Evolutionary conservation across 2,888 invertebrate species (phyloP).

Genomic region (Syrphus vitripennis): DNA sequence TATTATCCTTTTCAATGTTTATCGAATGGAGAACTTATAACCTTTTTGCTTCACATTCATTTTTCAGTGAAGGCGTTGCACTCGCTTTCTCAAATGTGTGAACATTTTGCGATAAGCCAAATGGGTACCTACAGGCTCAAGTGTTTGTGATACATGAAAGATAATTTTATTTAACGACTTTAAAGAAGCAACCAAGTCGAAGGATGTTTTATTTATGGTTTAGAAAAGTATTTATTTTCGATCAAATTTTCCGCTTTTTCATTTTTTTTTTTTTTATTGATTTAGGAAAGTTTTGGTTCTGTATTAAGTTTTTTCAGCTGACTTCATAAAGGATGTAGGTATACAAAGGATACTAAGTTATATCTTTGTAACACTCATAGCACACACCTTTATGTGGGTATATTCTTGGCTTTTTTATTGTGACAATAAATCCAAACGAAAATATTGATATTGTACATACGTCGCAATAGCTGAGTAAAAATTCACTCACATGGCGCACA

Average conservation of each 20-base stretch:
- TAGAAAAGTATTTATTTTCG: neutral
- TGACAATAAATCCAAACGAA: neutral
- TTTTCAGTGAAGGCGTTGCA: slow-evolving; percentile 29
- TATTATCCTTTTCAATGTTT: slow-evolving; percentile 57
- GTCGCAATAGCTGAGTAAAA: neutral
- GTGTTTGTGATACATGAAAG: slow-evolving; percentile 39
- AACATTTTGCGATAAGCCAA: slow-evolving; percentile 55
- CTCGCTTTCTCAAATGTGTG: slow-evolving; percentile 55
- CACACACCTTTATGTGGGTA: neutral
- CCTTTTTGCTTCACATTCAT: neutral
- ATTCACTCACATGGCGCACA: too few relatives aligned
- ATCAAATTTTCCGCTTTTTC: neutral
- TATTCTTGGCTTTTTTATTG: neutral
- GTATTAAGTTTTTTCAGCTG: neutral
- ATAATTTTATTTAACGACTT: slow-evolving; percentile 47
- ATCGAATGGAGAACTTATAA: slow-evolving; percentile 53
- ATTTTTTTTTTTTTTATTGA: neutral
- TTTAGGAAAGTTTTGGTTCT: neutral
- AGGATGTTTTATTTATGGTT: neutral
- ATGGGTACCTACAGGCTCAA: slow-evolving; percentile 39
- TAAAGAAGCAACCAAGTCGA: slow-evolving; percentile 1
- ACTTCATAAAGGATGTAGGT: neutral
- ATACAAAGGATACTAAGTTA: neutral
- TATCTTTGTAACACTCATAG: neutral
- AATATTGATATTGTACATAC: neutral